Base-by-base conservation (phyloP, 2,797 vertebrate genomes). In the Cuniculus paca region DNA sequence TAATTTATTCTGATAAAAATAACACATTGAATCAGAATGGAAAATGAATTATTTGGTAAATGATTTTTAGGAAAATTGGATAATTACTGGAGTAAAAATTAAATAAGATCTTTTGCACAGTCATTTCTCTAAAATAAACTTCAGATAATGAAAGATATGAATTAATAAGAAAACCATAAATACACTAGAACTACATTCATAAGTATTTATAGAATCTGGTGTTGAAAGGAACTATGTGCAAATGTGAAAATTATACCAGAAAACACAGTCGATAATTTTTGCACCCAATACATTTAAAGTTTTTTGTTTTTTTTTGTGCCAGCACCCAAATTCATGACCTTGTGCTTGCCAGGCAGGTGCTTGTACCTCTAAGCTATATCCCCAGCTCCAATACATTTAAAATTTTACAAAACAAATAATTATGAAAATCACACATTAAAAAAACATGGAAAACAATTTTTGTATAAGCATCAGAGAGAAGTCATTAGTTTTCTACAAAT, bases 31-130 rank as follows among this genome's bases (percentile, higher is more conserved):
- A 56, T 52, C 16, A 54, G 20, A 61, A 9, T 80, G 36, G 79
- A 75, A 11, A 95, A 70, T 70, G 20, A 28, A 94, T 92, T 97
- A 72, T n/a, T 58, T 31, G 70, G 89, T 83, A 88, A 74, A 65
- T 65, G 14, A 54, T 80, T 75, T 75, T 79, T 56, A 89, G 17
- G 2, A 90, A 89, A 75, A 75, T 50, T 70, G 31, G 26, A 81
- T 90, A 91, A 65, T 78, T 48, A 45, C 42, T 84, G 48, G 36
- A 92, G 68, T 65, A 88, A 95, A 93, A 92, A 36, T 75, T 86
- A 93, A 95, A 68, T 77, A 28, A 83, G 26, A 80, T 82, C n/a
- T 24, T 75, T 6, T 54, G 72, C 16, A 26, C 19, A 72, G 20
- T 85, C 14, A 39, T 58, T 84, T 83, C 17, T 92, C 28, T 70